phyloP scores from a whole-genome alignment of 2,797 vertebrate genomes.

The Acrocephalus scirpaceus region DNA sequence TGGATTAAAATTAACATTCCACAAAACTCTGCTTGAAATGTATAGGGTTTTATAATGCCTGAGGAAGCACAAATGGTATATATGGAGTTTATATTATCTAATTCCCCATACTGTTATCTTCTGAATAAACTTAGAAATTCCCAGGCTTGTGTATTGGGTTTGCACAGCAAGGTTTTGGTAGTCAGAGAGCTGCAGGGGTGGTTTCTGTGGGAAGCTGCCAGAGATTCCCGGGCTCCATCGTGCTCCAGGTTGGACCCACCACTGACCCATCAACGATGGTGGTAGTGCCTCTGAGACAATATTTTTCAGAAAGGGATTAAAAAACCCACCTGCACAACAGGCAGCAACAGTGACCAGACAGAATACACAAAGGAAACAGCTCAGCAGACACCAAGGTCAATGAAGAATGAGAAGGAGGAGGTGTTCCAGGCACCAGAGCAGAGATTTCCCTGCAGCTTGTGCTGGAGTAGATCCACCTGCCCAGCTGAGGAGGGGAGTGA shows the following conservation, averaged over 20 bases:
- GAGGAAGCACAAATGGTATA: neutral
- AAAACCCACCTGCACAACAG: neutral
- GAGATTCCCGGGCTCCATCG: fast-evolving
- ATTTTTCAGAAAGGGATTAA: neutral
- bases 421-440: neutral
- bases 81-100: neutral
- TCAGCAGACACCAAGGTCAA: neutral
- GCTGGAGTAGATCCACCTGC: neutral
- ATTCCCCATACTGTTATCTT: neutral
- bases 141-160: neutral
- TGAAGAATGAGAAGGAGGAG: neutral
- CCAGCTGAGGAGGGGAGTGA: neutral
- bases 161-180: fast-evolving
- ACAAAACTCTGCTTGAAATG: neutral
- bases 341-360: neutral
- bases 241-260: fast-evolving
- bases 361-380: neutral
- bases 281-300: neutral
- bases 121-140: neutral
- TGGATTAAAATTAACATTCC: neutral
- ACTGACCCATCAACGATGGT: fast-evolving
- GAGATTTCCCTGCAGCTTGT: neutral
- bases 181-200: fast-evolving
- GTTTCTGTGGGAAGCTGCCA: neutral
- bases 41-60: neutral